phyloP scores from a whole-genome alignment of 2,888 invertebrate genomes.

The Nudaria mundana region DNA sequence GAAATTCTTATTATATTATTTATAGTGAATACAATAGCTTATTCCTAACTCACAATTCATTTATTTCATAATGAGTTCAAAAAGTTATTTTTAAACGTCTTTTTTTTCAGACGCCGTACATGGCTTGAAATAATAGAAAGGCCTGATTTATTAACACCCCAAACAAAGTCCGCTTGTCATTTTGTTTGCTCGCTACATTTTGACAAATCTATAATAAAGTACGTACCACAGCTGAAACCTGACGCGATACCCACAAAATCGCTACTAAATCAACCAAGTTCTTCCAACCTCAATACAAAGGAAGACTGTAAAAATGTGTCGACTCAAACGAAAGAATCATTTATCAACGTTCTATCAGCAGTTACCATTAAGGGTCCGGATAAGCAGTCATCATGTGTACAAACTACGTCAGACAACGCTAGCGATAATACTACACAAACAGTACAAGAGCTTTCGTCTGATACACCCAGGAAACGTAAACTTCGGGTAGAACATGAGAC shows the following conservation, averaged over 20 bases:
- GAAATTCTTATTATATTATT: too few relatives aligned
- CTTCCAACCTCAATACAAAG: background rate
- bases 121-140: constrained; percentile 3
- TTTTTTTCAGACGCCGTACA: constrained; percentile 4
- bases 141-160: constrained; percentile 1
- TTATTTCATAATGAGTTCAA: too few relatives aligned
- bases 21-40: too few relatives aligned
- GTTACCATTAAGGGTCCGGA: too few relatives aligned
- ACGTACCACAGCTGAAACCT: background rate
- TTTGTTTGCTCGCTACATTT: constrained; percentile 6
- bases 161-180: background rate
- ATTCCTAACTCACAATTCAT: too few relatives aligned
- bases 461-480: background rate
- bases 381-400: too few relatives aligned
- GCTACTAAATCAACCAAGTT: background rate
- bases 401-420: background rate
- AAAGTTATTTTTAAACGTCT: too few relatives aligned
- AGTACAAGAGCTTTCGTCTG: background rate
- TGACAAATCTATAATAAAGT: constrained; percentile 2
- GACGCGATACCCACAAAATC: constrained; percentile 1
- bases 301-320: background rate
- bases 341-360: background rate
- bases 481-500: background rate
- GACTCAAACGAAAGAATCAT: background rate
- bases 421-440: background rate